Evolutionary conservation across 2,797 vertebrate genomes (phyloP), one percentile per base, ranked within the genome.

Genomic region (Chelmon rostratus): DNA sequence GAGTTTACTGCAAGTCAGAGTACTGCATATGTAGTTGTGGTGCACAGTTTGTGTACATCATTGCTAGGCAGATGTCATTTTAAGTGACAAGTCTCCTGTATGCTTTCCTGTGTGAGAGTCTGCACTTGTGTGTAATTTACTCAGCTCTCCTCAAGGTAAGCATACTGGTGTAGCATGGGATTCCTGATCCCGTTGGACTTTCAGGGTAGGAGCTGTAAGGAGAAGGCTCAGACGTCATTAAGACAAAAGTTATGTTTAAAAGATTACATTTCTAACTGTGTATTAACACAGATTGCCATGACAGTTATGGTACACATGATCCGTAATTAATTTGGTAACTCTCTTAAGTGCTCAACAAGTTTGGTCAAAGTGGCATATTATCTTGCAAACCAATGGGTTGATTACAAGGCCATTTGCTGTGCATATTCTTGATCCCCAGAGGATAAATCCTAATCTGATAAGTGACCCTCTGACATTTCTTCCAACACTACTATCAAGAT

Each of bases 121-220:
- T 21, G 57, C 38, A 4, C 66, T 77, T 44, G 31, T 21, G 13
- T 46, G 73, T 59, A 25, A 42, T 62, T 76, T 80, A 54, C 73
- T 84, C 62, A 66, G 59, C 56, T 79, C 35, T 72, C 49, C 59
- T 78, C 44, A 50, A 74, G 62, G 53, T 76, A 75, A 73, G 69
- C 57, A 62, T 75, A n/a, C 46, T 31, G 42, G 21, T 58, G 31
- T 23, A 50, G 37, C 13, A 2, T 47, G 75, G 72, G 69, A 83
- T 68, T 77, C 19, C 15, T 65, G 28, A 68, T 89, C 63, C 62
- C 3, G 0, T 9, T 80, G 8, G 81, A 82, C 40, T 73, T 70
- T 54, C 8, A 67, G 25, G 37, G 16, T 62, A 23, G 33, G 21
- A 64, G 61, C 15, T 62, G 2, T 42, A 46, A n/a, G 18, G 3